phyloP scores from a whole-genome alignment of 2,888 invertebrate species.

The Desoria tigrina region DNA sequence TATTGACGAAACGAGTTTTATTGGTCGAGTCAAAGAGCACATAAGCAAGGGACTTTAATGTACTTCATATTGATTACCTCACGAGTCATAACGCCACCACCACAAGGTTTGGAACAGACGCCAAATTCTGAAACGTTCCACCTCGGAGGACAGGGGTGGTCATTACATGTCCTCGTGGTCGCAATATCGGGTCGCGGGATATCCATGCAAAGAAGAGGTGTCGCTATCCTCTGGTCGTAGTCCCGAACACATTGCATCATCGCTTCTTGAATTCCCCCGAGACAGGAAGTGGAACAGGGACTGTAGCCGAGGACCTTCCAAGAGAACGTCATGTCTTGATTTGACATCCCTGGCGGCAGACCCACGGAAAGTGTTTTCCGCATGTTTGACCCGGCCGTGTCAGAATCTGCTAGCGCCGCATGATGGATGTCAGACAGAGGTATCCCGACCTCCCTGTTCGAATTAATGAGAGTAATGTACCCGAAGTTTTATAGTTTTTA shows the following conservation, averaged over 20 bases:
- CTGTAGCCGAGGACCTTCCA: slow-evolving; percentile 68
- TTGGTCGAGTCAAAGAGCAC: background rate
- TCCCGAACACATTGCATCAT: slow-evolving; percentile 86
- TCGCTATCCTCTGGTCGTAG: slow-evolving; percentile 81
- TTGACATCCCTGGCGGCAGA: slow-evolving; percentile 51
- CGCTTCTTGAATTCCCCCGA: slow-evolving; percentile 79
- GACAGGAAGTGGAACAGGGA: slow-evolving; percentile 90
- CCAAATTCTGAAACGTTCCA: slow-evolving; percentile 91
- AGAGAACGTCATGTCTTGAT: slow-evolving; percentile 52
- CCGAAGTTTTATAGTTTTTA: too few species aligned
- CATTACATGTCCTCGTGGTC: slow-evolving; percentile 86
- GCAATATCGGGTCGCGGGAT: slow-evolving; percentile 81
- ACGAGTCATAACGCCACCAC: slow-evolving; percentile 87
- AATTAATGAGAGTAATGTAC: too few species aligned
- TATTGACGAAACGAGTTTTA: too few species aligned
- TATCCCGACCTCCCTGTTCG: too few species aligned
- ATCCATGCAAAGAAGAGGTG: slow-evolving; percentile 81
- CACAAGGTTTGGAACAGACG: slow-evolving; percentile 88
- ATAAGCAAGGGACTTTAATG: background rate
- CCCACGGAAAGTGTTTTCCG: slow-evolving; percentile 49
- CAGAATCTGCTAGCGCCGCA: slow-evolving; percentile 48
- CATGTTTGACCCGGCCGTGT: slow-evolving; percentile 37
- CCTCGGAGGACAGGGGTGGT: slow-evolving; percentile 74
- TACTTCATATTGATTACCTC: slow-evolving; percentile 60
- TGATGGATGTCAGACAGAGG: slow-evolving; percentile 43